A percentile compares a stretch with the other conserved stretches of the same genome.
phyloP scores from a whole-genome alignment of 2,888 invertebrate species.

The Netelia virgata region DNA sequence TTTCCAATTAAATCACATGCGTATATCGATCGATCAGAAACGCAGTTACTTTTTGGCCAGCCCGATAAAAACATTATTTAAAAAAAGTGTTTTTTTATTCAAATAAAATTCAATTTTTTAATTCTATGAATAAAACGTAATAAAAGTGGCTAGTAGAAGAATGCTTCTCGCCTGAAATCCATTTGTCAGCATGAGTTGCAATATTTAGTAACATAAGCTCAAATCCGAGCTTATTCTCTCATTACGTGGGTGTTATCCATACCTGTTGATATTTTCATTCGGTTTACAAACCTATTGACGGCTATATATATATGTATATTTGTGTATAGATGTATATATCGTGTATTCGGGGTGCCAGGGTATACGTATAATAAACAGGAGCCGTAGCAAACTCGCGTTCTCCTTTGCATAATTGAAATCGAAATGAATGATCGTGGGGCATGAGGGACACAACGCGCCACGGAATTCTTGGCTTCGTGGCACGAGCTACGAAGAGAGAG shows the following conservation, averaged over 20 bases:
- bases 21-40: neutral
- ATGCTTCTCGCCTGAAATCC: neutral
- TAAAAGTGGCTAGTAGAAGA: too few species aligned
- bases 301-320: neutral
- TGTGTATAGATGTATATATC: constrained; percentile 12
- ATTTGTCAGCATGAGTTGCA: neutral
- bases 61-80: neutral
- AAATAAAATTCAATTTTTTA: too few species aligned
- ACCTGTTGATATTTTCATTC: constrained; percentile 2
- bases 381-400: constrained; percentile 46
- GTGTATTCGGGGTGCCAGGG: neutral
- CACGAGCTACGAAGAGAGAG: constrained; percentile 64
- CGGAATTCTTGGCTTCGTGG: constrained; percentile 70
- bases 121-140: too few species aligned
- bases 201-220: neutral
- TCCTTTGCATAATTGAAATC: constrained; percentile 64
- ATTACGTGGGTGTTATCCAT: neutral
- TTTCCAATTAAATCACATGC: neutral
- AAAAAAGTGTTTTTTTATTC: too few species aligned
- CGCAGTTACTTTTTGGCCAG: neutral
- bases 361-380: constrained; percentile 29
- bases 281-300: neutral
- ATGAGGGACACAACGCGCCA: constrained; percentile 61
- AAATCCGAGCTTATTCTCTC: neutral
- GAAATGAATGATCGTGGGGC: constrained; percentile 67